Evolutionary conservation across 1,140 invertebrate species (phyloP).

Genomic region (Drosophila bocki): DNA sequence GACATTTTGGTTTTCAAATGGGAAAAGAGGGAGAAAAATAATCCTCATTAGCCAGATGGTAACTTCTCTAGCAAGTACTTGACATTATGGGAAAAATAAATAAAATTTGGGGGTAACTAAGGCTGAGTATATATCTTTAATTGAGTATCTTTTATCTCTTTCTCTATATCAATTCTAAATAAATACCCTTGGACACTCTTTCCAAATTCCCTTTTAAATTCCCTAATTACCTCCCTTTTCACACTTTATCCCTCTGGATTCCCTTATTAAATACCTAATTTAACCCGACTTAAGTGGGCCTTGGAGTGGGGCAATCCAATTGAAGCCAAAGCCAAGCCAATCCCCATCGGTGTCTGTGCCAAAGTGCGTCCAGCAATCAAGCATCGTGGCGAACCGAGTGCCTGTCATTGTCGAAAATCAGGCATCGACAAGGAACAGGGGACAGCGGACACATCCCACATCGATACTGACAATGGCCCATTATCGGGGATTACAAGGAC

Average conservation of each 20-base stretch:
- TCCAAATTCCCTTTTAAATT: background rate
- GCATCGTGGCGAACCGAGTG: conserved; percentile 7
- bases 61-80: background rate
- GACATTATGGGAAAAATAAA: background rate
- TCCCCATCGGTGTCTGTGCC: conserved; percentile 19
- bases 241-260: conserved; percentile 1
- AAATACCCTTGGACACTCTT: background rate
- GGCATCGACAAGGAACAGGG: background rate
- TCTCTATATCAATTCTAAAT: background rate
- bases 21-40: background rate
- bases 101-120: background rate
- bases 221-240: conserved; percentile 3
- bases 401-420: conserved; percentile 30
- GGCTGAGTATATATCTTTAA: background rate
- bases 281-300: conserved; percentile 41
- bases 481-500: conserved; percentile 75
- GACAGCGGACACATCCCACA: conserved; percentile 39
- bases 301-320: conserved; percentile 46
- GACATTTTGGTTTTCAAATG: conserved; percentile 1
- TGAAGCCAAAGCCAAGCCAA: conserved; percentile 46
- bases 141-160: background rate
- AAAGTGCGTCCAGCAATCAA: conserved; percentile 57
- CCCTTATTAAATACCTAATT: conserved; percentile 31
- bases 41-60: conserved; percentile 24
- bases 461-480: conserved; percentile 70